A percentile compares a stretch with the other conserved stretches of the same genome.
phyloP scores from a whole-genome alignment of 2,113 vertebrate genomes.

The Tragelaphus imberbis region DNA sequence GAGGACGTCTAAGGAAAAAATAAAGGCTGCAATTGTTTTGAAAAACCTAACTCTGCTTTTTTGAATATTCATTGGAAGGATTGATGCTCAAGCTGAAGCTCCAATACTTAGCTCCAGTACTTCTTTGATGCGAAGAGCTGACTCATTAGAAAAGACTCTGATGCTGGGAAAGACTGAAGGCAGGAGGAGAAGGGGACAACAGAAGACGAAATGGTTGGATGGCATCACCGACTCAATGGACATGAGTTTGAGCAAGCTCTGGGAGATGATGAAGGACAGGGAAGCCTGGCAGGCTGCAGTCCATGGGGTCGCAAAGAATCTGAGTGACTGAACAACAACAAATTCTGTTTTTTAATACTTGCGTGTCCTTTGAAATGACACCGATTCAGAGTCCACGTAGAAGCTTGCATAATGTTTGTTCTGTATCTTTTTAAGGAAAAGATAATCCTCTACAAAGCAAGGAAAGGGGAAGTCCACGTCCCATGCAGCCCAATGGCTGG shows the following conservation, averaged over 20 bases:
- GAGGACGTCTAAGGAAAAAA: neutral
- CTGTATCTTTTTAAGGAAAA: neutral
- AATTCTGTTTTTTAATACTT: neutral
- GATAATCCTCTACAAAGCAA: neutral
- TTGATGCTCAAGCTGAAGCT: neutral
- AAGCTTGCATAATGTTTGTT: neutral
- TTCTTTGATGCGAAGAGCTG: neutral
- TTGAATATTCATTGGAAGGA: neutral
- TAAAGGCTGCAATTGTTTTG: neutral
- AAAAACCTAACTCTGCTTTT: neutral
- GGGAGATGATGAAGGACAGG: neutral
- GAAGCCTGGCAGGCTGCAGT: neutral
- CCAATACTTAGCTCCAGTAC: neutral
- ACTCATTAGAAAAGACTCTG: neutral
- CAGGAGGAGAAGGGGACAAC: neutral
- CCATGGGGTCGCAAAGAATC: neutral
- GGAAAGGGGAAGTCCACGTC: neutral
- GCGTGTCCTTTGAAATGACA: neutral
- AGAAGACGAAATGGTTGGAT: neutral
- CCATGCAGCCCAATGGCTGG: neutral
- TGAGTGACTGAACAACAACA: neutral
- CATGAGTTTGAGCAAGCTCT: neutral
- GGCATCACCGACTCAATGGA: neutral
- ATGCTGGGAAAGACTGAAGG: neutral
- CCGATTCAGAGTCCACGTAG: neutral